A percentile compares a stretch with the other conserved stretches of the same genome.
Evolutionary conservation across 2,113 vertebrate genomes (phyloP).

Genomic region (Pteruthius melanotis): DNA sequence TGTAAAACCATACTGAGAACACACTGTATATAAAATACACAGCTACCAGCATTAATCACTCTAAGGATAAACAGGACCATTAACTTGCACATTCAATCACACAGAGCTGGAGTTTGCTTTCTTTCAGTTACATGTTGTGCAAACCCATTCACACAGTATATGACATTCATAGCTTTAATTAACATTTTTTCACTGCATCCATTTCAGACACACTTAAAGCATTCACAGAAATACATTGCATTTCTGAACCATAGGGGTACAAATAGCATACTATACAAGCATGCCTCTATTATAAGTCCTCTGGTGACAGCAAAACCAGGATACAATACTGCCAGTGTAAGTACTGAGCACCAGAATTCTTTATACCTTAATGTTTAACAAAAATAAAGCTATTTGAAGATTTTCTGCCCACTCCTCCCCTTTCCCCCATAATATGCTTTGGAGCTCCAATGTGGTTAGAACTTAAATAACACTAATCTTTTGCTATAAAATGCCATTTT

Average conservation of each 20-base stretch:
- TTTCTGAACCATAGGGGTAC: neutral
- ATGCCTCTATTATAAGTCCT: neutral
- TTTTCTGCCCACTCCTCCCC: conserved; percentile 54
- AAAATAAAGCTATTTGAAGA: neutral
- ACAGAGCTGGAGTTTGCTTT: neutral
- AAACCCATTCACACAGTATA: neutral
- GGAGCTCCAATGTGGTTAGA: conserved; percentile 68
- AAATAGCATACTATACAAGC: neutral
- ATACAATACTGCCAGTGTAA: neutral
- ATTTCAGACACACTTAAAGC: neutral
- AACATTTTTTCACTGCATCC: neutral
- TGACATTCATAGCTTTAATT: neutral
- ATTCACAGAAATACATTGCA: neutral
- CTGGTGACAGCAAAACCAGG: neutral
- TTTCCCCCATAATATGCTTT: conserved; percentile 70
- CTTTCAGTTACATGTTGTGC: neutral
- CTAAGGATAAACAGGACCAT: neutral
- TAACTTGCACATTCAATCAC: neutral
- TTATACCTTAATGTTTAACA: neutral
- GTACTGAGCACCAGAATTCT: neutral
- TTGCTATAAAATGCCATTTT: conserved; percentile 35
- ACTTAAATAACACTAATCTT: conserved; percentile 31
- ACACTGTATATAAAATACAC: neutral
- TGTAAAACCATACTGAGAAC: neutral
- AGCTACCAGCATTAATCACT: neutral